phyloP scores from a whole-genome alignment of 2,113 vertebrate species.

The Oreochromis tanganicae region DNA sequence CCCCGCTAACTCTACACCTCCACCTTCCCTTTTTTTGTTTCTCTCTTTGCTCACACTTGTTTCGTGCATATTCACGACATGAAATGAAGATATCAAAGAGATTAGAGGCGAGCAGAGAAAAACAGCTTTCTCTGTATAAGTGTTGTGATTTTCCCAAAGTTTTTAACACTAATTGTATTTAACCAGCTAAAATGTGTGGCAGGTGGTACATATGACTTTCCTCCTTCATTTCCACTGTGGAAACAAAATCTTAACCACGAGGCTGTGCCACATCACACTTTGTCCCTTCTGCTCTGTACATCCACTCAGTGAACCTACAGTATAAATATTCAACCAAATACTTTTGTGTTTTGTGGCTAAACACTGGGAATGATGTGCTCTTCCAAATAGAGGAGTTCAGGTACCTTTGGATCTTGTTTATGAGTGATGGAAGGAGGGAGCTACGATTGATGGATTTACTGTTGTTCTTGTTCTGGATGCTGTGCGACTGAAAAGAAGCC shows the following conservation, averaged over 20 bases:
- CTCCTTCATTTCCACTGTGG: neutral
- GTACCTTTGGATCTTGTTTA: accelerated
- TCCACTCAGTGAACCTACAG: neutral
- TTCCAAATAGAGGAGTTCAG: neutral
- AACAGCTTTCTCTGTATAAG: neutral
- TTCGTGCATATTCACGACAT: neutral
- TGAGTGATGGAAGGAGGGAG: neutral
- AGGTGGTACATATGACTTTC: accelerated
- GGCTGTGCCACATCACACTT: neutral
- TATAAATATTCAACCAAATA: neutral
- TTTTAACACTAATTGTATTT: accelerated
- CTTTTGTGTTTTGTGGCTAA: neutral
- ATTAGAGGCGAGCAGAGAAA: neutral
- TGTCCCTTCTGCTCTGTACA: neutral
- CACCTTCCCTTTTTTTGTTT: neutral
- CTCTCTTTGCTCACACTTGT: neutral
- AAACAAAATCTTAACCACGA: neutral
- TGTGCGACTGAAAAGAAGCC: neutral
- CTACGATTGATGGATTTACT: neutral
- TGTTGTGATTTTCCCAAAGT: neutral
- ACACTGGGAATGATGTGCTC: neutral
- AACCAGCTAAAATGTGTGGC: neutral
- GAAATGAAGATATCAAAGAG: neutral
- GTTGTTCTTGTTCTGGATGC: neutral
- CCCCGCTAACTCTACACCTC: neutral